phyloP scores from a whole-genome alignment of 2,888 invertebrate genomes.

The Dascillus cervinus region DNA sequence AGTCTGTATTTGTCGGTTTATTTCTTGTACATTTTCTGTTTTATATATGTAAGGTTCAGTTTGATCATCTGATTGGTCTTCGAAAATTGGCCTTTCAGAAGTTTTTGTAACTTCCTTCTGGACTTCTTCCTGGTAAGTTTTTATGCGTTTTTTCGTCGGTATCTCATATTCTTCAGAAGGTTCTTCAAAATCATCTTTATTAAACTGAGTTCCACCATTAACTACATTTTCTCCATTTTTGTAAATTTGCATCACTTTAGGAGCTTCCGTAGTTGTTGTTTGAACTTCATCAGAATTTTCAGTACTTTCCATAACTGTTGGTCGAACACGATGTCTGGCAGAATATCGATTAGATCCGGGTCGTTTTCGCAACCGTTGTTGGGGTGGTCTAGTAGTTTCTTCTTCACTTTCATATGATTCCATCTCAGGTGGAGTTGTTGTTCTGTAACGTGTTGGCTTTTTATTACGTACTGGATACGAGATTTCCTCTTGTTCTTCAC shows the following conservation, averaged over 20 bases:
- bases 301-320: constrained; percentile 7
- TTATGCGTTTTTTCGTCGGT: not conserved
- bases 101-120: not conserved
- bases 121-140: not conserved
- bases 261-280: constrained; percentile 8
- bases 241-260: constrained; percentile 3
- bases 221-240: constrained; percentile 1
- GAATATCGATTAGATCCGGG: not conserved
- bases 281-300: constrained; percentile 14
- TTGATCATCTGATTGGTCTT: constrained; percentile 2
- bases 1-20: no score
- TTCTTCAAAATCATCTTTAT: no score
- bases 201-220: not conserved
- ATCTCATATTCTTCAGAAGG: not conserved
- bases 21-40: constrained; percentile 4
- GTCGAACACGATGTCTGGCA: constrained; percentile 8
- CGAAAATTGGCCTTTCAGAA: not conserved
- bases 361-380: constrained; percentile 6
- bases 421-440: constrained; percentile 6
- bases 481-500: constrained; percentile 19
- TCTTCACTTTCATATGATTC: constrained; percentile 4
- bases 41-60: constrained; percentile 3
- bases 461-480: constrained; percentile 20
- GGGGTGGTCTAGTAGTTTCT: constrained; percentile 1
- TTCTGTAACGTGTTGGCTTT: constrained; percentile 14